Conservation (phyloP, 2,113 vertebrate species). For the Acanthochromis polyacanthus region DNA sequence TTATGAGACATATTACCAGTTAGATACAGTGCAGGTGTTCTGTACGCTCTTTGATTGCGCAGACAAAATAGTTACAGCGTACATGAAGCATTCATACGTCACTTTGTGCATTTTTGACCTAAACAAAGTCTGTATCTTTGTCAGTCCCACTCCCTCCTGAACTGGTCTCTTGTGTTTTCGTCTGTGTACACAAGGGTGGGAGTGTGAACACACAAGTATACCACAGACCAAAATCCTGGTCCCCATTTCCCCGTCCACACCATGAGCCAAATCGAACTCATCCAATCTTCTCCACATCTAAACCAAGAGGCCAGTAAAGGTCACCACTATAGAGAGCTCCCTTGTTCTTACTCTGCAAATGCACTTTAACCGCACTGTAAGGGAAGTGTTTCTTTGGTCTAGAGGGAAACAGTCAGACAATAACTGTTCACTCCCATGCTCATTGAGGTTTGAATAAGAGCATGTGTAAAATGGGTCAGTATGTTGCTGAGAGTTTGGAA, state of each 20-base stretch:
- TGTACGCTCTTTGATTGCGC: not conserved
- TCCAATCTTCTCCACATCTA: constrained; percentile 22
- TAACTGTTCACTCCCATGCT: constrained; percentile 17
- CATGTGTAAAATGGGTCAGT: not conserved
- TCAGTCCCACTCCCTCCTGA: not conserved
- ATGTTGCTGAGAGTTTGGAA: not conserved
- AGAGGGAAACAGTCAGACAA: constrained; percentile 2
- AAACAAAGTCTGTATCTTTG: too few relatives aligned
- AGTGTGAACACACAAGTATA: constrained; percentile 12
- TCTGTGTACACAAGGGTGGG: not conserved
- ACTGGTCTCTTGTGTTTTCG: not conserved
- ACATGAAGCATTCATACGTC: not conserved
- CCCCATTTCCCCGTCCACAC: not conserved
- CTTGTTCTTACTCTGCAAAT: constrained; percentile 50
- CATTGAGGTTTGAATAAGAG: not conserved
- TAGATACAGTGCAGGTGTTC: too few relatives aligned
- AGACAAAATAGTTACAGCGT: not conserved
- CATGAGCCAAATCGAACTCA: constrained; percentile 19
- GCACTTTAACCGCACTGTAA: constrained; percentile 14
- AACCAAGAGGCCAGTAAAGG: constrained; percentile 42
- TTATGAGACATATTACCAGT: too few relatives aligned
- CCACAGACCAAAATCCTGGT: not conserved
- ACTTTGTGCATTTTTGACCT: too few relatives aligned
- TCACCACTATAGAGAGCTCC: constrained; percentile 37
- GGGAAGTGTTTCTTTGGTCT: constrained; percentile 24